Conservation (phyloP, 2,797 vertebrate genomes). For the Protosalanx chinensis region DNA sequence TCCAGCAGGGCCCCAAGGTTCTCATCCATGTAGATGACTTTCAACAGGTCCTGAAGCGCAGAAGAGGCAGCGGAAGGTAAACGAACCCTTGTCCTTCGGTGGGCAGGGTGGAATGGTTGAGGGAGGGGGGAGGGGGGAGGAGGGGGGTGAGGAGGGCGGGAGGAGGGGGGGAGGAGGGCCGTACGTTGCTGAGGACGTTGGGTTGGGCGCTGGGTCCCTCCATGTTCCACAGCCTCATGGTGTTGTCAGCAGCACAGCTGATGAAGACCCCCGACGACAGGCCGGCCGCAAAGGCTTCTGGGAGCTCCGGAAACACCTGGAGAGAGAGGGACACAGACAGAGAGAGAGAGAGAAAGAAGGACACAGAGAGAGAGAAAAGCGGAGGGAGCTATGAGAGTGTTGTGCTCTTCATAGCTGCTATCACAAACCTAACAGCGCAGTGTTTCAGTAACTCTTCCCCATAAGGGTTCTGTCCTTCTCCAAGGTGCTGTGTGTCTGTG, state of each 20-base stretch:
- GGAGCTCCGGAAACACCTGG: conserved; percentile 85
- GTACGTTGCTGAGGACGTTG: conserved; percentile 86
- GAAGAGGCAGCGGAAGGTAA: background rate
- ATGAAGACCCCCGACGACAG: conserved; percentile 83
- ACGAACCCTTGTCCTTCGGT: background rate
- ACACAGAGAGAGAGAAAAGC: background rate
- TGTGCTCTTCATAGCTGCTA: background rate
- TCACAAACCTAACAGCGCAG: background rate
- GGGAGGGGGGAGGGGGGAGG: background rate
- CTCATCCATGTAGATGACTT: conserved; percentile 83
- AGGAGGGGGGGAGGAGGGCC: conserved; percentile 29
- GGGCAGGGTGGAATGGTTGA: background rate
- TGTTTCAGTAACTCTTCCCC: background rate
- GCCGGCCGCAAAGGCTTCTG: conserved; percentile 71
- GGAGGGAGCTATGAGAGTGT: background rate
- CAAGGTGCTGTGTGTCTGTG: background rate
- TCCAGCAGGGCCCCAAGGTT: conserved; percentile 80
- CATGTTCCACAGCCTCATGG: conserved; percentile 85
- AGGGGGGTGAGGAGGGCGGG: too few relatives aligned
- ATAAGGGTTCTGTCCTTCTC: too few relatives aligned
- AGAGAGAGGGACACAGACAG: background rate
- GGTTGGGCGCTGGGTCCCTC: conserved; percentile 70
- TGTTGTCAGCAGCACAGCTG: conserved; percentile 89
- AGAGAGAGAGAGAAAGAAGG: background rate
- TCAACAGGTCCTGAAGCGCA: conserved; percentile 81